These are phyloP conservation scores for Casuarius casuarius DNA, from an alignment of 2,113 vertebrate genomes.

Conservation along the genomic window DNA sequence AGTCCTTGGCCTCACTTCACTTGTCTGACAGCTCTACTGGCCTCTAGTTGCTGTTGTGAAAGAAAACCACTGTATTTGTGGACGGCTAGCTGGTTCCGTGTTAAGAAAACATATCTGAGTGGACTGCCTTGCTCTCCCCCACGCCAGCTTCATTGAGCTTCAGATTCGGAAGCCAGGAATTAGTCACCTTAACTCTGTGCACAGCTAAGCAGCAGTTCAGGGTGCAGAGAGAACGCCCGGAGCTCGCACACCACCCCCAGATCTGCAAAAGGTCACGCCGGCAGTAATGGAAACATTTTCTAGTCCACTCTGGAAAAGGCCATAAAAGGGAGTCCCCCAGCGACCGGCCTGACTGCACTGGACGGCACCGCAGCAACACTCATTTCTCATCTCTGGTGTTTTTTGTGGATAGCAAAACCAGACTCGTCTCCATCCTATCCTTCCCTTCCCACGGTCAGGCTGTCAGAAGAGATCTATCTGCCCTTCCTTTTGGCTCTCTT, in stretches of 20 bases:
- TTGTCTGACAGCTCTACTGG: neutral
- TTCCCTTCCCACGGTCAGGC: neutral
- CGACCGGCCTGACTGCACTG: neutral
- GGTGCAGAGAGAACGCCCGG: neutral
- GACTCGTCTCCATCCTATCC: neutral
- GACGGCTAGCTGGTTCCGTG: conserved; percentile 18
- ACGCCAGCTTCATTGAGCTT: conserved; percentile 27
- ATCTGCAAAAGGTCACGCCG: neutral
- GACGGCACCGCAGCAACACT: neutral
- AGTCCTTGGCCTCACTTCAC: neutral
- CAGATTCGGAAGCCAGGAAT: neutral
- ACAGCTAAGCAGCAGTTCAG: neutral
- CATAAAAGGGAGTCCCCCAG: neutral
- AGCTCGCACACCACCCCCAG: accelerated
- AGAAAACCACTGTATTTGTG: conserved; percentile 58
- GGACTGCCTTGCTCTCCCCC: neutral
- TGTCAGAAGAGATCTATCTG: too few species aligned
- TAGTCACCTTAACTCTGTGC: neutral
- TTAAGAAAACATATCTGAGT: conserved; percentile 55
- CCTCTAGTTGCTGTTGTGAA: neutral
- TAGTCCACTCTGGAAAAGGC: accelerated
- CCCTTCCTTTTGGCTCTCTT: neutral
- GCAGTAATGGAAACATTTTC: neutral
- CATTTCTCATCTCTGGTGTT: neutral
- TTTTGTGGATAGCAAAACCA: neutral